A percentile compares a stretch with the other conserved stretches of the same genome.
These are phyloP conservation scores for Odocoileus hemionus DNA, from an alignment of 2,113 vertebrate genomes.

Conservation along the genomic window DNA sequence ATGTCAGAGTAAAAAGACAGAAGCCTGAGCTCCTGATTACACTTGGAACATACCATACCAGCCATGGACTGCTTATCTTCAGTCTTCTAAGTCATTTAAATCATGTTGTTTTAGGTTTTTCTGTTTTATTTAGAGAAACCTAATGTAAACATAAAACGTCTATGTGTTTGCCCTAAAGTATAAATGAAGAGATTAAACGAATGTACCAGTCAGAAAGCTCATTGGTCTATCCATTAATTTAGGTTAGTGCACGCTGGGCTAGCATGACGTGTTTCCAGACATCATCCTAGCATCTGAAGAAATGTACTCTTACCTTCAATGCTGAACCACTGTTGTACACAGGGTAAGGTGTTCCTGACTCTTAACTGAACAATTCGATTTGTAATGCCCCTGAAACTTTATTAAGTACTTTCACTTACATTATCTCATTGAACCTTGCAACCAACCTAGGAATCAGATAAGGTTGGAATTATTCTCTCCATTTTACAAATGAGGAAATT, in stretches of 20 bases:
- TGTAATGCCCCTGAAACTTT: neutral
- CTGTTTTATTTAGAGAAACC: neutral
- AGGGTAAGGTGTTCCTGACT: neutral
- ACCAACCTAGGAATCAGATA: conserved; percentile 5
- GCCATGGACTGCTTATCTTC: neutral
- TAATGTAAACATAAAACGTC: neutral
- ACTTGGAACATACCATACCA: neutral
- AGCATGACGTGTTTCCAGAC: neutral
- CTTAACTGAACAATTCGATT: conserved; percentile 6
- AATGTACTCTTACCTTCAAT: neutral
- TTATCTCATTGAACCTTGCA: conserved; percentile 23
- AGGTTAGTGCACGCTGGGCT: neutral
- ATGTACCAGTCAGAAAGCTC: neutral
- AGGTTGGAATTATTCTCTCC: neutral
- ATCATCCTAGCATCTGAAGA: neutral
- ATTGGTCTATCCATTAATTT: neutral
- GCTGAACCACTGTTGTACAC: neutral
- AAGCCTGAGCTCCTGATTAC: neutral
- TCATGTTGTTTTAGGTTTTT: conserved; percentile 16
- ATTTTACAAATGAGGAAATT: conserved; percentile 37
- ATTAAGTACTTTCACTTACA: conserved; percentile 8
- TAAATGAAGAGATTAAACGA: neutral
- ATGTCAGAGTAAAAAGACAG: neutral
- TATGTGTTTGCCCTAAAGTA: conserved; percentile 22
- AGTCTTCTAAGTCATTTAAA: neutral